These are phyloP conservation scores for Drosophila ogumai DNA, from an alignment of 1,140 invertebrate genomes.

Conservation along the genomic window DNA sequence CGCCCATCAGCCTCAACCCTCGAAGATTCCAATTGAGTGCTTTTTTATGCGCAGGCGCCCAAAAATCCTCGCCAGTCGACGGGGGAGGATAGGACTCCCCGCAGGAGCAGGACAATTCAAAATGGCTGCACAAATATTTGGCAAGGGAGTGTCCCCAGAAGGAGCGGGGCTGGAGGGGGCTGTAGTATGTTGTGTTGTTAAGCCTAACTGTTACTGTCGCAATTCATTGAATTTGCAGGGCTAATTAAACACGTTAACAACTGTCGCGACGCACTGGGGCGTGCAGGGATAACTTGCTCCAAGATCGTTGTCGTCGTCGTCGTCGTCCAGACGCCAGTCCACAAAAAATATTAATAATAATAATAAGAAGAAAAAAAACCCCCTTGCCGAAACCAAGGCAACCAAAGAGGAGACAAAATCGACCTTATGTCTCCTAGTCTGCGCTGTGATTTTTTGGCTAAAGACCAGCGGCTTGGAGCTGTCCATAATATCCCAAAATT, in stretches of 20 bases:
- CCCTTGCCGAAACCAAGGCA: not conserved
- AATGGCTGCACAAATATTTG: slow-evolving; percentile 84
- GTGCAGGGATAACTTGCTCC: slow-evolving; percentile 77
- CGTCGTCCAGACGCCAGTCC: slow-evolving; percentile 65
- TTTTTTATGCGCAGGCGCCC: slow-evolving; percentile 59
- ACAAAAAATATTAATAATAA: slow-evolving; percentile 21
- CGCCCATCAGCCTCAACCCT: not conserved
- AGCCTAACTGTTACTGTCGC: slow-evolving; percentile 82
- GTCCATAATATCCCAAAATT: slow-evolving; percentile 60
- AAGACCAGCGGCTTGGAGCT: slow-evolving; percentile 83
- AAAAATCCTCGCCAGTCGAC: slow-evolving; percentile 4
- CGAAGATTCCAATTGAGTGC: slow-evolving; percentile 16
- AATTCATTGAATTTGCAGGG: slow-evolving; percentile 82
- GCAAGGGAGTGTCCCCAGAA: slow-evolving; percentile 50
- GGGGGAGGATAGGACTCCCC: slow-evolving; percentile 43
- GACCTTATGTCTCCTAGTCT: slow-evolving; percentile 34
- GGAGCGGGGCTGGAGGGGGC: slow-evolving; percentile 1
- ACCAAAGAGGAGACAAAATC: slow-evolving; percentile 32
- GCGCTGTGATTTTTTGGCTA: slow-evolving; percentile 68
- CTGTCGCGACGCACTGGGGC: slow-evolving; percentile 76
- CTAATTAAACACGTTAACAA: slow-evolving; percentile 83
- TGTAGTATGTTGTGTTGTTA: slow-evolving; percentile 63
- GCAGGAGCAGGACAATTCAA: slow-evolving; percentile 65
- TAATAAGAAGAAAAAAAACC: slow-evolving; percentile 5
- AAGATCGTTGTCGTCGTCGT: slow-evolving; percentile 61